phyloP scores from a whole-genome alignment of 2,113 vertebrate genomes.

The Cochlearius cochlearius region DNA sequence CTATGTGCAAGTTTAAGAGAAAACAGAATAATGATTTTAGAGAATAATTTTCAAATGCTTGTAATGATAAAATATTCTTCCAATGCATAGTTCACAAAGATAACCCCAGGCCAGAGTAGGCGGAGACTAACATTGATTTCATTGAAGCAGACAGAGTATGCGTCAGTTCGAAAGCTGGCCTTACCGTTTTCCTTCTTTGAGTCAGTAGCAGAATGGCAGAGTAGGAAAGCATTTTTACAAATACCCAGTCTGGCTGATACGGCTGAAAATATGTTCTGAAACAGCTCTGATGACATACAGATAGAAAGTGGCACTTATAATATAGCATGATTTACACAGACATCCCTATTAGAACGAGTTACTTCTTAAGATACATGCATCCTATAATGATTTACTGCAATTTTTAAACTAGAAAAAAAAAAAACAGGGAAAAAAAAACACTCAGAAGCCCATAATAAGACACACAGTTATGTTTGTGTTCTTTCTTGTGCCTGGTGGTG shows the following conservation, averaged over 20 bases:
- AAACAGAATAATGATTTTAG: background rate
- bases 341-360: background rate
- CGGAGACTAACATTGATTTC: conserved; percentile 23
- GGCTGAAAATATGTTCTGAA: background rate
- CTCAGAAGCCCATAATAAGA: background rate
- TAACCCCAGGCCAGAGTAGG: conserved; percentile 2
- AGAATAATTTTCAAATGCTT: conserved; percentile 23
- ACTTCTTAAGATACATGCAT: background rate
- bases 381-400: background rate
- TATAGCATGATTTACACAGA: background rate
- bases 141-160: background rate
- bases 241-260: background rate
- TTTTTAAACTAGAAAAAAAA: background rate
- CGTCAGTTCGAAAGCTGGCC: background rate
- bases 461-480: background rate
- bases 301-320: background rate
- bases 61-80: background rate
- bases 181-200: background rate
- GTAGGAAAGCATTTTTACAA: background rate
- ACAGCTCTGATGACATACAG: background rate
- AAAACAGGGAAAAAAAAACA: background rate
- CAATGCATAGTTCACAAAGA: background rate
- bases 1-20: background rate
- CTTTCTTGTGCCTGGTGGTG: background rate
- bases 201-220: background rate